A percentile compares a stretch with the other conserved stretches of the same genome.
Conservation (phyloP, 2,113 vertebrate species). For the Saimiri boliviensis region DNA sequence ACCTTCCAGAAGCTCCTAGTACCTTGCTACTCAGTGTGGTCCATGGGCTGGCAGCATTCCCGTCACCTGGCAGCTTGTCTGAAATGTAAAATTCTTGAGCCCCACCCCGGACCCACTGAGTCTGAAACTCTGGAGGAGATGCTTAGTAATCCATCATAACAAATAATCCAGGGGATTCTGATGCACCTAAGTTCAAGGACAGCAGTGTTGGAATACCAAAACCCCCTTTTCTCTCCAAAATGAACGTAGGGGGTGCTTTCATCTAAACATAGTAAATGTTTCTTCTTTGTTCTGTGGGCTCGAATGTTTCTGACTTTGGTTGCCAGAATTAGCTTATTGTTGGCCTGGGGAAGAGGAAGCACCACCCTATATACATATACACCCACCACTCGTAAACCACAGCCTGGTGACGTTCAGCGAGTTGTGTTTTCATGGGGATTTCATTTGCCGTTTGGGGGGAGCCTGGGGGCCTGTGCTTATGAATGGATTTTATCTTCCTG, state of each 20-base stretch:
- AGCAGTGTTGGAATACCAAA: neutral
- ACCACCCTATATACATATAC: accelerated
- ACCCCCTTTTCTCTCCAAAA: neutral
- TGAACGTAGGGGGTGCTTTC: neutral
- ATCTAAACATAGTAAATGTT: neutral
- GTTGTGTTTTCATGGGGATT: neutral
- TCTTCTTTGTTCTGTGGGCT: neutral
- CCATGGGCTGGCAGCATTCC: accelerated
- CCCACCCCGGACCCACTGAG: neutral
- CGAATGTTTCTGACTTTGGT: neutral
- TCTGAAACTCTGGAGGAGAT: neutral
- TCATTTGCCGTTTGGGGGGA: neutral
- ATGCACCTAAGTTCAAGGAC: neutral
- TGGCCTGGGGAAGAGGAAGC: slow-evolving; percentile 38
- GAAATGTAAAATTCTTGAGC: neutral
- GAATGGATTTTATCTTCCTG: neutral
- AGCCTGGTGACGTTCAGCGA: neutral
- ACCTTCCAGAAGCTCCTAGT: neutral
- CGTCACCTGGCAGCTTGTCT: neutral
- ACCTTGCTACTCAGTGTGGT: neutral
- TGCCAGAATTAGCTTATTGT: neutral
- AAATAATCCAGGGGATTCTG: neutral
- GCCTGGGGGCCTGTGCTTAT: neutral
- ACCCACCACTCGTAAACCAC: neutral
- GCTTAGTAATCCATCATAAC: too few species aligned